Percentiles rank a stretch among this genome's conserved stretches.
phyloP scores from a whole-genome alignment of 37 sponge, comb jelly and placozoan species.

The Axinella damicornis region DNA sequence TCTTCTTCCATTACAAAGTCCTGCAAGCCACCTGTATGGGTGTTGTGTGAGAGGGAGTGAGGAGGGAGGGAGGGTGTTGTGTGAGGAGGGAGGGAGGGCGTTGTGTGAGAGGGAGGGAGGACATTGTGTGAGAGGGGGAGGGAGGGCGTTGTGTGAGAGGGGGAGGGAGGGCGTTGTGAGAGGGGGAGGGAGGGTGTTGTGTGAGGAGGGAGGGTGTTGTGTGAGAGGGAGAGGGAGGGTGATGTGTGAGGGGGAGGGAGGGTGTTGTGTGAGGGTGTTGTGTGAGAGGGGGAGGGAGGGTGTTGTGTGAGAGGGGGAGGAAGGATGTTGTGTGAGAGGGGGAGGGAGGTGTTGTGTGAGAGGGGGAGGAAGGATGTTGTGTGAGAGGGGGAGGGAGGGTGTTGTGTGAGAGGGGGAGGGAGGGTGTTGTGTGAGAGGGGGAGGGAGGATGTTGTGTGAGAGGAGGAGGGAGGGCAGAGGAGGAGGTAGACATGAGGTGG shows the following conservation, averaged over 20 bases:
- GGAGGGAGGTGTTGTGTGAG: background rate
- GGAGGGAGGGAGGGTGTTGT: too few relatives aligned
- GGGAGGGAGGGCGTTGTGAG: background rate
- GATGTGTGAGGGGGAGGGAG: background rate
- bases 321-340: too few relatives aligned
- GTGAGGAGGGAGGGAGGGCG: too few relatives aligned
- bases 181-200: too few relatives aligned
- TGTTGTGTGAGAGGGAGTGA: background rate
- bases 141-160: background rate
- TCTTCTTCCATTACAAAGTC: constrained; percentile 2
- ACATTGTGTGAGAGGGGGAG: background rate
- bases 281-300: background rate
- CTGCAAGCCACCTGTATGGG: background rate
- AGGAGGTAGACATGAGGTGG: too few relatives aligned
- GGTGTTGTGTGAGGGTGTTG: background rate
- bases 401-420: background rate
- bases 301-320: background rate
- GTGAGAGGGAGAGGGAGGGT: background rate
- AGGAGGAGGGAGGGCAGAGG: background rate
- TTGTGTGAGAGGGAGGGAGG: background rate
- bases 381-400: background rate
- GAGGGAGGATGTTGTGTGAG: background rate
- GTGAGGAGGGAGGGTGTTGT: background rate
- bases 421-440: background rate
- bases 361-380: background rate